Evolutionary conservation across 2,113 vertebrate genomes (phyloP), one percentile per base, ranked within the genome.

Genomic region (Otolemur garnettii): DNA sequence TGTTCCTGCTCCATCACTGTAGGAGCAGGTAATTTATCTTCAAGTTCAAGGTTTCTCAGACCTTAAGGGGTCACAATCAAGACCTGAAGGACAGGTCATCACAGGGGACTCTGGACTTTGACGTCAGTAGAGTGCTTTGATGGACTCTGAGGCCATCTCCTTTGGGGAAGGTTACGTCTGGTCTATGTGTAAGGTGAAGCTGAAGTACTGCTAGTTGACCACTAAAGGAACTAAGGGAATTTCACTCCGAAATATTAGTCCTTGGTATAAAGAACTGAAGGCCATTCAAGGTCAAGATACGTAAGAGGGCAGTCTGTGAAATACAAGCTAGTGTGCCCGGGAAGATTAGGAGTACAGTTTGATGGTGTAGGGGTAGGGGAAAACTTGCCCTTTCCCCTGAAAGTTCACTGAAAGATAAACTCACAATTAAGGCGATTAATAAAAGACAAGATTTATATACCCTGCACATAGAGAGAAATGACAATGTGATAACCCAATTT

Each of bases 61-160:
- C 35, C 33, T 24, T 19, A 5, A 53, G 14, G 33, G 53, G 79
- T 8, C 35, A 26, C 28, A 28, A 21, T 18, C 4, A 9, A 79
- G 71, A 50, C 18, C 30, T 7, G 33, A 74, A n/a, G 5, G 33
- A 38, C 38, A 22, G n/a, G 79, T 33, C 17, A 72, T n/a, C 42
- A 4, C 28, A 30, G 57, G 50, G 35, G 50, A 24, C 18, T 80
- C 42, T 78, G 42, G 38, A 64, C 19, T 9, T 66, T 12, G 50
- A 81, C 22, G 78, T 22, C 19, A 5, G 53, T 1, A 3, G 66
- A 42, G 13, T 10, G 14, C 24, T 15, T 0, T 0, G 18, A 9
- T 5, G 21, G 45, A 18, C 0, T 1, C 5, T 0, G 18, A 57
- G 55, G 18, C 7, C 50, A 14, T 18, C 3, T 30, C 21, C 57